Conservation (phyloP, 1,140 invertebrate species). For the Rhopalosiphum maidis region DNA sequence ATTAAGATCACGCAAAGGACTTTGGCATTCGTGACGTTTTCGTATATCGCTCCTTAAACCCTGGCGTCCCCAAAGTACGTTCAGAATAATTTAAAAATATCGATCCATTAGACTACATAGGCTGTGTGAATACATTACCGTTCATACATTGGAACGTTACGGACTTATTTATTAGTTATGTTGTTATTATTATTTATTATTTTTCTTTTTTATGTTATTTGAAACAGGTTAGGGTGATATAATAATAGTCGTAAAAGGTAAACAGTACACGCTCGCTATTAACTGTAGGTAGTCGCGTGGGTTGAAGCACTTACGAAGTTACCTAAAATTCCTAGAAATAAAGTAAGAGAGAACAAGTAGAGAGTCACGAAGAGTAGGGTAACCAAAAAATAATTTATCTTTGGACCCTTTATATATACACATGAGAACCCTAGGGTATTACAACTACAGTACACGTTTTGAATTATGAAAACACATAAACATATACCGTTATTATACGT, state of each 20-base stretch:
- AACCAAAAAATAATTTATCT: slow-evolving; percentile 44
- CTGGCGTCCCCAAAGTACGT: not conserved
- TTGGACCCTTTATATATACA: slow-evolving; percentile 27
- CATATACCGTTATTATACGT: slow-evolving; percentile 6
- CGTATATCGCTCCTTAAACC: not conserved
- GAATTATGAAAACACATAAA: slow-evolving; percentile 42
- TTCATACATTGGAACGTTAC: slow-evolving; percentile 3
- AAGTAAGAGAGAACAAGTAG: not conserved
- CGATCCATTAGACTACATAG: not conserved
- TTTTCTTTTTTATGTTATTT: not conserved
- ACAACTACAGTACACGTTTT: slow-evolving; percentile 23
- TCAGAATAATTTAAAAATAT: slow-evolving; percentile 36
- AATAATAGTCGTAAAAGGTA: slow-evolving; percentile 31
- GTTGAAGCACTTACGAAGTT: slow-evolving; percentile 17
- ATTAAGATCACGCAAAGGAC: slow-evolving; percentile 15
- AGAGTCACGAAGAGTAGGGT: not conserved
- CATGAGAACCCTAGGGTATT: not conserved
- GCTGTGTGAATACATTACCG: slow-evolving; percentile 29
- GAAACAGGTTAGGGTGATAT: slow-evolving; percentile 37
- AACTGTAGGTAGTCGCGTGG: not conserved
- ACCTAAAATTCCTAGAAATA: slow-evolving; percentile 16
- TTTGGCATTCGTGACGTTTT: not conserved
- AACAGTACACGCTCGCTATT: not conserved
- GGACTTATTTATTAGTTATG: not conserved
- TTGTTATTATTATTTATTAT: not conserved